A percentile compares a stretch with the other conserved stretches of the same genome.
Evolutionary conservation across 2,113 vertebrate species (phyloP).

Genomic region (Cinclus cinclus): DNA sequence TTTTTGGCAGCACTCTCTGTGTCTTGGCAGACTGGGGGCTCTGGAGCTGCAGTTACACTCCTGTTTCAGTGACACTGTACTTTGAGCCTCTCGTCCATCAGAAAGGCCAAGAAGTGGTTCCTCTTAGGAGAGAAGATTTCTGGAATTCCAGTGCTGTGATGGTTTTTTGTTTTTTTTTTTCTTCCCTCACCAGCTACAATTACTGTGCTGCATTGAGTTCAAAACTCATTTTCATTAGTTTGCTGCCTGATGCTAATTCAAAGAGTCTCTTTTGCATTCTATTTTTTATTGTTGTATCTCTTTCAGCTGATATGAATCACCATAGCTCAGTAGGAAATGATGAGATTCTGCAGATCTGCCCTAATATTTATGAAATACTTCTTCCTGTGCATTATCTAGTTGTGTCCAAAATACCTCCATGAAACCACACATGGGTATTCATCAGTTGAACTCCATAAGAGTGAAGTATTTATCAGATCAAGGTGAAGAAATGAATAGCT

Average conservation of each 20-base stretch:
- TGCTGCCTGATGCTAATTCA: not conserved
- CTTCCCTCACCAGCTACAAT: not conserved
- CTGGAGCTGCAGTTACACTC: not conserved
- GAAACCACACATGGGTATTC: not conserved
- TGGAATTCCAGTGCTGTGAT: not conserved
- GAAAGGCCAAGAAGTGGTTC: not conserved
- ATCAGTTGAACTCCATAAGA: not conserved
- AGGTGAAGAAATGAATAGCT: not conserved
- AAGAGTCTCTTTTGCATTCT: not conserved
- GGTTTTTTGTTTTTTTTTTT: not conserved
- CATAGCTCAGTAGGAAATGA: not conserved
- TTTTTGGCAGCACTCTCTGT: not conserved
- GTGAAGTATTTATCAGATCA: not conserved
- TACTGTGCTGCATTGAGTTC: not conserved
- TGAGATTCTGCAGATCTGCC: not conserved
- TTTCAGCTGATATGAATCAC: not conserved
- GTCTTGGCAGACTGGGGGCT: not conserved
- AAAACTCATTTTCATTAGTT: not conserved
- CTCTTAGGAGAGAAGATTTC: slow-evolving; percentile 6
- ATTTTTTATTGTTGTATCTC: not conserved
- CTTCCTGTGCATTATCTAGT: not conserved
- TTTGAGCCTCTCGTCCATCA: slow-evolving; percentile 18
- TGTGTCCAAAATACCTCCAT: not conserved
- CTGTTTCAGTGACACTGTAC: slow-evolving; percentile 4
- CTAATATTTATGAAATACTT: not conserved